Base-by-base conservation (phyloP, 2,888 invertebrate genomes). In the Eustalomyia histrio region DNA sequence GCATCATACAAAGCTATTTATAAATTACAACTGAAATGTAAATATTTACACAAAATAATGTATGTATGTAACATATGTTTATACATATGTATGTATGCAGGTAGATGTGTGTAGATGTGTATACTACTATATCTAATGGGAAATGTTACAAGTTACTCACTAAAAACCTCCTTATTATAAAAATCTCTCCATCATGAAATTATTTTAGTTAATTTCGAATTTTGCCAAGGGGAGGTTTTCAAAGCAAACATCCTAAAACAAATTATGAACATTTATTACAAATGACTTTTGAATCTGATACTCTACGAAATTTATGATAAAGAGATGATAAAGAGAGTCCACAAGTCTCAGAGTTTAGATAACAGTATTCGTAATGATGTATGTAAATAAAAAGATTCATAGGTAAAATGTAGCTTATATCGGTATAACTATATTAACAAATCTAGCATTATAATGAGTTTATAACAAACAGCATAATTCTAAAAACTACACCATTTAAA, bases 401-500 rank as follows among this genome's bases (percentile, higher is more conserved):
- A 52, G 24, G 35, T 52, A 24, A 58, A 33, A 21, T 35, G 29
- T 4, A 33, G 29, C 29, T 29, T 29, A 7, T 29, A 29, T 29
- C 29, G 7, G 1, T 21, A 21, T 21, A 21, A 4, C 2, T 21
- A 47, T 10, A 55, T 39, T n/a, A 52, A 67, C 39, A 61, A 53
- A 29, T 53, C 21, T 29, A 57, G 18, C 18, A 10, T 63, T 76
- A 61, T 68, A 69, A 55, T 57, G 33, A 76, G 43, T 47, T 47
- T 57, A 47, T 50, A 29, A 29, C 29, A 29, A 29, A 21, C 21
- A 21, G 21, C 7, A 53, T 29, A 60, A 53, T 75, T 29, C 18
- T 29, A 60, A 47, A n/a, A n/a, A n/a, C 43, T 12, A 74, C 65
- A 60, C 67, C 60, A 75, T 43, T 61, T 21, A 18, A 61, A 75